phyloP scores from a whole-genome alignment of 2,797 vertebrate genomes.

The Helicolenus hilgendorfi region DNA sequence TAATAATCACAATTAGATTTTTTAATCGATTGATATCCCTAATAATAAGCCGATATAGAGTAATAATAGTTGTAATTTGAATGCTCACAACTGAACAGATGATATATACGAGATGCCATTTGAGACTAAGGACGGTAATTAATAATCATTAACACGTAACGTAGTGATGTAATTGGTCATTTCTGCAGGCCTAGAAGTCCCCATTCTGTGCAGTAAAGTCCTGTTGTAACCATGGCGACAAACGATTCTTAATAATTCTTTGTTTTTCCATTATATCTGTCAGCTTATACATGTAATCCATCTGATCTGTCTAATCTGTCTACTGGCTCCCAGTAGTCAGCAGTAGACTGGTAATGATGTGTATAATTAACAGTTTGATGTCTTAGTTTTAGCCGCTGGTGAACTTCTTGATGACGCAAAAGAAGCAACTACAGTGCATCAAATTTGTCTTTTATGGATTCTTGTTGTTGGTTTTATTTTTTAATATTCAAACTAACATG shows the following conservation, averaged over 20 bases:
- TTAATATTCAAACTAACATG: not conserved
- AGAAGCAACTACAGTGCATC: not conserved
- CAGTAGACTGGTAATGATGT: constrained; percentile 26
- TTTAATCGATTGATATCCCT: rapidly evolving
- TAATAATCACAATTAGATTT: too few relatives aligned
- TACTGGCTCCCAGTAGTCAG: constrained; percentile 11
- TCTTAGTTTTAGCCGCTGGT: constrained; percentile 46
- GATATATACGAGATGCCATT: not conserved
- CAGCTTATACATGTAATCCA: not conserved
- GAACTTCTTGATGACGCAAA: not conserved
- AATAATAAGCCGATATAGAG: too few relatives aligned
- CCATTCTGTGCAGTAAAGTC: not conserved
- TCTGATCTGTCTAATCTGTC: not conserved
- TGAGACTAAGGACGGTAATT: not conserved
- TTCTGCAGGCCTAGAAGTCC: not conserved
- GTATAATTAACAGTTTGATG: constrained; percentile 68
- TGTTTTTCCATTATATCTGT: not conserved
- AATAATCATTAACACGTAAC: not conserved
- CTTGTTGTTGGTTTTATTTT: not conserved
- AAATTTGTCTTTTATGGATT: not conserved
- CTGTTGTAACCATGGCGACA: not conserved
- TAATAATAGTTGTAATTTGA: not conserved
- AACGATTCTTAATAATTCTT: not conserved
- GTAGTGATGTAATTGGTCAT: not conserved
- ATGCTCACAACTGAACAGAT: not conserved